Evolutionary conservation across 2,113 vertebrate species (phyloP).

Genomic region (Rhegmatorhina hoffmannsi): DNA sequence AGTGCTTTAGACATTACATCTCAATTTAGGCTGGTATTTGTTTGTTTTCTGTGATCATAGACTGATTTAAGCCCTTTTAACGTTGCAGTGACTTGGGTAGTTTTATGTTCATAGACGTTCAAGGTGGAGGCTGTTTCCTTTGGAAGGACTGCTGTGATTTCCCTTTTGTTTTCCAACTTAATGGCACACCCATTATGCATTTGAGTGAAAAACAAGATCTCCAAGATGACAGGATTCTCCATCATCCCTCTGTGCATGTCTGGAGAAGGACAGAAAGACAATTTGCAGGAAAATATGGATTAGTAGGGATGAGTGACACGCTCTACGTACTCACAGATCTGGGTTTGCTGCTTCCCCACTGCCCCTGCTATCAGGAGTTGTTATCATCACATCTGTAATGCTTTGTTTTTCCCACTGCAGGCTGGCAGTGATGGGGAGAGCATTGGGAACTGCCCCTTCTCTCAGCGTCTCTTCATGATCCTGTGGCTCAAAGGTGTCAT

Average conservation of each 20-base stretch:
- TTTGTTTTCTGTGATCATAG: not conserved
- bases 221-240: not conserved
- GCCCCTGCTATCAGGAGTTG: not conserved
- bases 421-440: slow-evolving; percentile 93
- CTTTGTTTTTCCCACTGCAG: slow-evolving; percentile 57
- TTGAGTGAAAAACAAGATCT: not conserved
- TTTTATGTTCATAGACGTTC: not conserved
- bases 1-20: not conserved
- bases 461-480: slow-evolving; percentile 97
- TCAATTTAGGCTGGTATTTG: not conserved
- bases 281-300: not conserved
- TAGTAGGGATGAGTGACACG: not conserved
- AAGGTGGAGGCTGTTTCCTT: not conserved
- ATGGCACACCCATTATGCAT: not conserved
- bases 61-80: not conserved
- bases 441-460: slow-evolving; percentile 95
- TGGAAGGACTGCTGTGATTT: not conserved
- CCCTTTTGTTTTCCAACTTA: not conserved
- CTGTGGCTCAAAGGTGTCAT: slow-evolving; percentile 96
- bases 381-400: not conserved
- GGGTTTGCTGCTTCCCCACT: not conserved
- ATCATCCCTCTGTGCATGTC: not conserved
- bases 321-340: fast-evolving
- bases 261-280: not conserved
- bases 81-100: not conserved